These are phyloP conservation scores for Motacilla alba DNA, from an alignment of 2,113 vertebrate species.

Conservation along the genomic window DNA sequence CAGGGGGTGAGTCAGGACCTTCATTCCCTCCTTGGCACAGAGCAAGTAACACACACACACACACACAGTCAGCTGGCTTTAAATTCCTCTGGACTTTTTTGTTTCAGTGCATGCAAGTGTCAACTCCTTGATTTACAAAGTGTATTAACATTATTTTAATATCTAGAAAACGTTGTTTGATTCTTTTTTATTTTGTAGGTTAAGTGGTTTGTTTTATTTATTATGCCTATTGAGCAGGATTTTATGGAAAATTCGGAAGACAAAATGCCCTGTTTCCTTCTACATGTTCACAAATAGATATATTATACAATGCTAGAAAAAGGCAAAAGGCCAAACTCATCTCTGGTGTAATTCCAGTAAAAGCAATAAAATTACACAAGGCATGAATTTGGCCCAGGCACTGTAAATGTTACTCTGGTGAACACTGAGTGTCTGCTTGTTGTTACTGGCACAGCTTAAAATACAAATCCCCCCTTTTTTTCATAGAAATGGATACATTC, in stretches of 20 bases:
- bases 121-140: conserved; percentile 22
- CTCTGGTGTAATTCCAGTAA: conserved; percentile 67
- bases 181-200: conserved; percentile 31
- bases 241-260: conserved; percentile 41
- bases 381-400: conserved; percentile 68
- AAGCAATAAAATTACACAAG: conserved; percentile 68
- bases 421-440: conserved; percentile 48
- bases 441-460: conserved; percentile 36
- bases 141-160: conserved; percentile 53
- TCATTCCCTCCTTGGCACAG: conserved; percentile 24
- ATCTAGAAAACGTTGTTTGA: neutral
- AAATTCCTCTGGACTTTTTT: conserved; percentile 45
- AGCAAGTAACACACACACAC: neutral
- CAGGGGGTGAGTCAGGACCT: conserved; percentile 50
- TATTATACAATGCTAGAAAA: conserved; percentile 58
- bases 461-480: conserved; percentile 17
- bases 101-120: conserved; percentile 37
- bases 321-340: conserved; percentile 55
- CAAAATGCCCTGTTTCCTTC: conserved; percentile 24
- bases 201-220: conserved; percentile 43
- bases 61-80: conserved; percentile 12
- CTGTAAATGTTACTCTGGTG: conserved; percentile 66
- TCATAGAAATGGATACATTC: conserved; percentile 8
- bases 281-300: conserved; percentile 44
- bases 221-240: conserved; percentile 21